These are phyloP conservation scores for Acanthosoma haemorrhoidale DNA, from an alignment of 2,888 invertebrate genomes.

Conservation along the genomic window DNA sequence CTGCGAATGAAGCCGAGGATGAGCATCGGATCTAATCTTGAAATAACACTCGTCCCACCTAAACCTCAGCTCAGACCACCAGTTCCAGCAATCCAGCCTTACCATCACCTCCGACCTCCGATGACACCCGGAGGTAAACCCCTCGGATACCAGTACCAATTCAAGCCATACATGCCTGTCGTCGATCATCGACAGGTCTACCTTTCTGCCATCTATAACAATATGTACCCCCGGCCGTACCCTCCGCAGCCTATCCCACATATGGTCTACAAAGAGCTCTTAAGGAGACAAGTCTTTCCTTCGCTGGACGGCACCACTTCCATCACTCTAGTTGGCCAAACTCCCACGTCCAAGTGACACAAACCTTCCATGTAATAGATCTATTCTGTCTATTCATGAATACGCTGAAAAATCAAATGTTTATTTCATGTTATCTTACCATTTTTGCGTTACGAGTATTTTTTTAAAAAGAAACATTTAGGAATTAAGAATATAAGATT, in stretches of 20 bases:
- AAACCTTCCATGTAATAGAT: slow-evolving; percentile 1
- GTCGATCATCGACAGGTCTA: slow-evolving; percentile 37
- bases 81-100: not conserved
- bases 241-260: slow-evolving; percentile 45
- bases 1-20: slow-evolving; percentile 54
- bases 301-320: slow-evolving; percentile 46
- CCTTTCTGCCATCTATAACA: slow-evolving; percentile 38
- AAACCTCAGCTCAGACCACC: slow-evolving; percentile 3
- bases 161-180: slow-evolving; percentile 29
- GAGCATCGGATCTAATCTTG: slow-evolving; percentile 57
- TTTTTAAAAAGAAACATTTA: not conserved
- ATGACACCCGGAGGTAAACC: not conserved
- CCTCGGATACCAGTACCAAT: slow-evolving; percentile 16
- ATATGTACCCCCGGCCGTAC: slow-evolving; percentile 45
- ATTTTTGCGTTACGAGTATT: not conserved
- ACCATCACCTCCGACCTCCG: slow-evolving; percentile 16
- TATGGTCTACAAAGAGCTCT: slow-evolving; percentile 52
- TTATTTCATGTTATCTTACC: not conserved
- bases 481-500: not conserved
- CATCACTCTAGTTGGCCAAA: slow-evolving; percentile 47
- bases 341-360: slow-evolving; percentile 47
- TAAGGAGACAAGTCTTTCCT: slow-evolving; percentile 40
- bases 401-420: not conserved
- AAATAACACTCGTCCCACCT: slow-evolving; percentile 61
- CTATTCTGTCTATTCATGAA: not conserved